Evolutionary conservation across 2,888 invertebrate genomes (phyloP), one percentile per base, ranked within the genome.

Genomic region (Allophyes oxyacanthae): DNA sequence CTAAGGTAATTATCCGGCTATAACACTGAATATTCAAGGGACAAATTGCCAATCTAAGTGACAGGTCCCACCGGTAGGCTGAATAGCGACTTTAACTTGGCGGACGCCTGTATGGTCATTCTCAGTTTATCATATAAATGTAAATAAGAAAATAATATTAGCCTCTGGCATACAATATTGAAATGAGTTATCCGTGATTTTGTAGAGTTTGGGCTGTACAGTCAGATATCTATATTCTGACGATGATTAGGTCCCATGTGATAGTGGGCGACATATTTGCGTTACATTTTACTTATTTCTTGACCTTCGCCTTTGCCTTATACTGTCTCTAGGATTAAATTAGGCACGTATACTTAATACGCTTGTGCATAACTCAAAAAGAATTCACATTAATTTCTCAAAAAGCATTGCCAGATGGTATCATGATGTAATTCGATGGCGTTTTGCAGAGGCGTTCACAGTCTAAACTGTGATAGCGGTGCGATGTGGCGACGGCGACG

Each of bases 1-100:
- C 91, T 84, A 84, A 84, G 81, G 82, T 90, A 90, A 94, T 92
- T 92, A 91, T 88, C 81, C 77, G 82, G 78, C 84, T 79, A 88
- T 91, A 87, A 88, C 85, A 84, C 84, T 86, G 82, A 86, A 89
- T 89, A 89, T 88, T 89, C 79, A 84, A 79, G 70, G 73, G 86
- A 90, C 89, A 90, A 91, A 90, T 91, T 90, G 87, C 78, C 77
- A 75, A 77, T 77, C 75, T 79, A 77, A 79, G 81, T 86, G 84
- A 84, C 82, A 82, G 81, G 86, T 87, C 83, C 82, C 85, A 86
- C 82, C 72, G 75, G 75, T 61, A 55, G 49, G 58, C 58, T 58
- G 41, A 20, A 61, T 59, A 46, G 49, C 33, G 10, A 11, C 38
- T 61, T 43, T 43, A 51, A 63, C 46, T 54, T 53, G 48, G 50